Percentiles rank a stretch among this genome's conserved stretches.
Evolutionary conservation across 2,888 invertebrate genomes (phyloP).

Genomic region (Acanthacorydalis orientalis): DNA sequence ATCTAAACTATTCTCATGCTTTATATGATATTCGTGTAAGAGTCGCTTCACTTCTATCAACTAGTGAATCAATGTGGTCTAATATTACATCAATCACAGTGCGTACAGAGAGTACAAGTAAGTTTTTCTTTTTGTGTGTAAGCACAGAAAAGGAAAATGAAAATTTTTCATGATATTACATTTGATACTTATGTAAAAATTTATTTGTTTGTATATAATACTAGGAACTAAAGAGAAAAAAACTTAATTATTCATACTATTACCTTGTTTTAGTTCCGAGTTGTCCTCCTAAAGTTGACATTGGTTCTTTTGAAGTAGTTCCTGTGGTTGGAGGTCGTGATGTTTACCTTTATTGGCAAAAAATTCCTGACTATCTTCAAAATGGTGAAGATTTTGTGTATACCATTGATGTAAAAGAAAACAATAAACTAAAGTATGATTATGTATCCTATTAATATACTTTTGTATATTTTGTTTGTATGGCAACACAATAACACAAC

Average conservation of each 20-base stretch:
- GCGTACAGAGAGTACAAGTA: not conserved
- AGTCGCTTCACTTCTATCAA: slow-evolving; percentile 35
- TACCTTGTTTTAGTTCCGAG: slow-evolving; percentile 33
- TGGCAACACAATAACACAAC: too few relatives aligned
- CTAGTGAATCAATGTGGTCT: slow-evolving; percentile 51
- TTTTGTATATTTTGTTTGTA: not conserved
- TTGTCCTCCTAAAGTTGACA: slow-evolving; percentile 48
- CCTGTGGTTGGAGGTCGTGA: slow-evolving; percentile 34
- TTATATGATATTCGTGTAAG: slow-evolving; percentile 57
- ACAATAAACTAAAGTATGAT: slow-evolving; percentile 7
- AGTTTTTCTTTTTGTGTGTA: not conserved
- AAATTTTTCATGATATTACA: not conserved
- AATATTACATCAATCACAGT: slow-evolving; percentile 30
- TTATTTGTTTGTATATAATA: too few relatives aligned
- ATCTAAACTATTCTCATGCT: slow-evolving; percentile 45
- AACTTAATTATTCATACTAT: slow-evolving; percentile 1
- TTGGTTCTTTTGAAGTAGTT: slow-evolving; percentile 52
- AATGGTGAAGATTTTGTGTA: slow-evolving; percentile 64
- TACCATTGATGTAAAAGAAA: slow-evolving; percentile 31
- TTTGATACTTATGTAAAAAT: not conserved
- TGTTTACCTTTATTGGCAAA: slow-evolving; percentile 65
- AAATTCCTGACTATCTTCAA: slow-evolving; percentile 45
- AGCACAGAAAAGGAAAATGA: too few relatives aligned
- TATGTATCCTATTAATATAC: too few relatives aligned
- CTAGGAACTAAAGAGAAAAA: not conserved